Percentiles rank a stretch among this genome's conserved stretches.
Evolutionary conservation across 1,140 invertebrate species (phyloP).

Genomic region (Pristionchus pacificus): DNA sequence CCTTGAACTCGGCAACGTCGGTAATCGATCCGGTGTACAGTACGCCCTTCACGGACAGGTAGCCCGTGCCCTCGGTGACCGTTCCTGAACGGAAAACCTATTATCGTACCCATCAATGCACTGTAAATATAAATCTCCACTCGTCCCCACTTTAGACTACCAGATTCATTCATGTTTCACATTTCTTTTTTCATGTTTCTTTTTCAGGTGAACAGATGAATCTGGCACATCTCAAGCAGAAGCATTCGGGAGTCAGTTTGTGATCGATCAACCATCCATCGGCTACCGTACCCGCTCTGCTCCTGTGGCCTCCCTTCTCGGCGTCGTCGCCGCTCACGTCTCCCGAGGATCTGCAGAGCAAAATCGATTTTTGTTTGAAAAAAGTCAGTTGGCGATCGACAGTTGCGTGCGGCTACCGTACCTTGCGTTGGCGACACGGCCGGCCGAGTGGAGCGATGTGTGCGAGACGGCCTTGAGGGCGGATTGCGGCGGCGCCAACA

Average conservation of each 20-base stretch:
- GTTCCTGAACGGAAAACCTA: slow-evolving; percentile 35
- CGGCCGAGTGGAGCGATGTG: no score
- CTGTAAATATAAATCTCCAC: no score
- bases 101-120: no score
- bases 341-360: background rate
- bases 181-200: no score
- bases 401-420: no score
- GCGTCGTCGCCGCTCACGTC: background rate
- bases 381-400: no score
- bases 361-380: no score
- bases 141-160: no score
- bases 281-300: background rate
- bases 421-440: background rate
- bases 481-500: background rate
- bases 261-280: no score
- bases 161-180: no score
- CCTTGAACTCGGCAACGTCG: slow-evolving; percentile 65
- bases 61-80: slow-evolving; percentile 61
- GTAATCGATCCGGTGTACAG: slow-evolving; percentile 78
- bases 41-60: slow-evolving; percentile 79
- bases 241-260: background rate
- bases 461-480: background rate
- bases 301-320: background rate
- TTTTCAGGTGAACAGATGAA: no score
- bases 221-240: no score